Percentiles rank a stretch among this genome's conserved stretches.
These are phyloP conservation scores for Calyptommatus sinebrachiatus DNA, from an alignment of 2,113 vertebrate species.

Conservation along the genomic window DNA sequence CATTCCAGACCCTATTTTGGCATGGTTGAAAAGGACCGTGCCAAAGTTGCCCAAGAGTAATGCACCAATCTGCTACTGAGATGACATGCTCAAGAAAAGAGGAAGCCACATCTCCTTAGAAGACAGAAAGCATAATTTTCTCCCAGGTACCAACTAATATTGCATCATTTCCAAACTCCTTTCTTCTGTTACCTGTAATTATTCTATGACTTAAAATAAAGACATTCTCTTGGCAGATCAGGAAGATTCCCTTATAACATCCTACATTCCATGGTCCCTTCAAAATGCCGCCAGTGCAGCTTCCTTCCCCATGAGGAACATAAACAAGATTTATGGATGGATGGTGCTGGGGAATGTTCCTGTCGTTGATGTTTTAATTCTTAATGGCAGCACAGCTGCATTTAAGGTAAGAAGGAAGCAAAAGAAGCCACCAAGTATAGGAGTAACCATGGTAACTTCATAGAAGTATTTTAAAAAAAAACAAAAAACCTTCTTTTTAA, in stretches of 20 bases:
- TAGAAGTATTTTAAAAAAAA: slow-evolving; percentile 67
- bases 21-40: no score
- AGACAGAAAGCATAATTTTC: background rate
- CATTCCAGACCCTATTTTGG: no score
- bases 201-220: slow-evolving; percentile 44
- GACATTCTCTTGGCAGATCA: slow-evolving; percentile 8
- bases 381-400: slow-evolving; percentile 45
- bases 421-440: slow-evolving; percentile 50
- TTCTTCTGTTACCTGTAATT: slow-evolving; percentile 47
- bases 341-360: slow-evolving; percentile 34
- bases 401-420: slow-evolving; percentile 52
- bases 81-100: background rate
- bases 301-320: background rate
- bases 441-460: slow-evolving; percentile 75
- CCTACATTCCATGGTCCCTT: background rate
- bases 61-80: background rate
- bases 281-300: background rate
- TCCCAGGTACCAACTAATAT: slow-evolving; percentile 13
- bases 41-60: accelerated
- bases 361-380: slow-evolving; percentile 50
- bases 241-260: slow-evolving; percentile 12
- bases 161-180: background rate
- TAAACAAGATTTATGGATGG: background rate
- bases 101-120: background rate
- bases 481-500: slow-evolving; percentile 39